phyloP scores from a whole-genome alignment of 2,888 invertebrate genomes.

The Tromatobia lineatoria region DNA sequence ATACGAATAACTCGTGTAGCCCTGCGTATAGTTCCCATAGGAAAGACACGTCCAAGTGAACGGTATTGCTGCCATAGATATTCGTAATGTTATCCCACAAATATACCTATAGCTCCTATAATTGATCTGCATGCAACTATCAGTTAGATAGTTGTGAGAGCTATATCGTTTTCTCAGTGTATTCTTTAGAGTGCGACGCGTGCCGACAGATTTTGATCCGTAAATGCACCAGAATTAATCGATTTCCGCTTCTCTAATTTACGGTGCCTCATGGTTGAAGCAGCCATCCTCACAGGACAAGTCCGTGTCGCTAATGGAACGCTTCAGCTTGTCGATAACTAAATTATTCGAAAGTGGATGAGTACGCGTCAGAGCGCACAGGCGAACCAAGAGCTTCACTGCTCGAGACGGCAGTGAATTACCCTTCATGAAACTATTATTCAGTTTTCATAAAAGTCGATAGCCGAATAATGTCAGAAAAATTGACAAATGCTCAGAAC shows the following conservation, averaged over 20 bases:
- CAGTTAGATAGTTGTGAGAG: no score
- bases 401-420: slow-evolving; percentile 57
- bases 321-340: slow-evolving; percentile 80
- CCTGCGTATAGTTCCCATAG: no score
- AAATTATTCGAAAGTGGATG: slow-evolving; percentile 79
- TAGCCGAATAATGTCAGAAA: slow-evolving; percentile 42
- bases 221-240: slow-evolving; percentile 72
- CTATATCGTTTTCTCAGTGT: no score
- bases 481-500: not conserved
- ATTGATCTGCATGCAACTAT: no score
- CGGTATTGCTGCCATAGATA: no score
- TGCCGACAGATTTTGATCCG: not conserved
- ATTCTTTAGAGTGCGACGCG: not conserved
- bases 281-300: slow-evolving; percentile 15
- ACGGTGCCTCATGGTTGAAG: slow-evolving; percentile 30
- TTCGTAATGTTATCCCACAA: no score
- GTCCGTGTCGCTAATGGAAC: slow-evolving; percentile 77
- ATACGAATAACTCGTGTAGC: no score
- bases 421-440: slow-evolving; percentile 60
- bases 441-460: slow-evolving; percentile 54
- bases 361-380: slow-evolving; percentile 49
- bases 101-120: no score
- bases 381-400: slow-evolving; percentile 47
- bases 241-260: slow-evolving; percentile 74
- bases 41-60: no score